Percentiles rank a stretch among this genome's conserved stretches.
phyloP scores from a whole-genome alignment of 2,797 vertebrate species.

The Sphaeramia orbicularis region DNA sequence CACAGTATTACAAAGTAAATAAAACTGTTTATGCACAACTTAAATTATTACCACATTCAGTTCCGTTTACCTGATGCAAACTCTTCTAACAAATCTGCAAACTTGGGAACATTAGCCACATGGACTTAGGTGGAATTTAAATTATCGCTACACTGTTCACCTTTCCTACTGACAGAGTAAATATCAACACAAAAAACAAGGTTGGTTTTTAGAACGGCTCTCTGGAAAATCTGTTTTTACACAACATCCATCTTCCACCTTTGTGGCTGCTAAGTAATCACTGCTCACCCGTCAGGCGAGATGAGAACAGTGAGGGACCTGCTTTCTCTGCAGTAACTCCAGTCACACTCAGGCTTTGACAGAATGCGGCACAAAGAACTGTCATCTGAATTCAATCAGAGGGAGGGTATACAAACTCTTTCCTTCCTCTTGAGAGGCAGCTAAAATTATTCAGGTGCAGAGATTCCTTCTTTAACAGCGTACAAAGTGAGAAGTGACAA shows the following conservation, averaged over 20 bases:
- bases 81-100: not conserved
- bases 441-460: constrained; percentile 47
- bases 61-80: not conserved
- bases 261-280: constrained; percentile 55
- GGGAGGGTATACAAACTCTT: constrained; percentile 43
- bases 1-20: not conserved
- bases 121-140: constrained; percentile 8
- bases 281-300: constrained; percentile 32
- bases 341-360: constrained; percentile 67
- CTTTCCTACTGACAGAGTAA: not conserved
- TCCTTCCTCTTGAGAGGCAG: constrained; percentile 37
- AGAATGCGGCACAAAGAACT: constrained; percentile 79
- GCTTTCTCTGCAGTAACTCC: constrained; percentile 71
- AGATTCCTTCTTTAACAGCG: constrained; percentile 26
- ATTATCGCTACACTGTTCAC: constrained; percentile 7
- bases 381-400: constrained; percentile 74
- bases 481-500: constrained; percentile 19
- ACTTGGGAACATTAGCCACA: no score
- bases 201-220: constrained; percentile 1
- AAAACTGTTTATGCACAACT: constrained; percentile 13
- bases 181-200: not conserved
- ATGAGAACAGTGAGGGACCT: constrained; percentile 57
- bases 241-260: constrained; percentile 50
- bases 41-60: constrained; percentile 3
- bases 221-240: constrained; percentile 26